A percentile compares a stretch with the other conserved stretches of the same genome.
phyloP scores from a whole-genome alignment of 2,797 vertebrate species.

The Molothrus aeneus region DNA sequence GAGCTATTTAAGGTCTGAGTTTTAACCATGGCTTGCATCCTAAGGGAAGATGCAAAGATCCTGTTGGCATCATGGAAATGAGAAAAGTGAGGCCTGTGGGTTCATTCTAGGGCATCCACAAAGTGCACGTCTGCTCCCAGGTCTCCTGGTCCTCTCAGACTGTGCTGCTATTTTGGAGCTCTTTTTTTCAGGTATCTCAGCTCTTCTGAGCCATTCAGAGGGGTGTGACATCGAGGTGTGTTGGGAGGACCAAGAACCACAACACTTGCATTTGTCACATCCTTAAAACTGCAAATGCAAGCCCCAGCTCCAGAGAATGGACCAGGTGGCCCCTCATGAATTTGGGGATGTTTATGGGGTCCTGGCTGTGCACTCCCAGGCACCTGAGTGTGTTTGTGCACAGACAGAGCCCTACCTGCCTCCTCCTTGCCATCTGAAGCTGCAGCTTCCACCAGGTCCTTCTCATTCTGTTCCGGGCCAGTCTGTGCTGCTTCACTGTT shows the following conservation, averaged over 20 bases:
- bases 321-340: neutral
- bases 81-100: neutral
- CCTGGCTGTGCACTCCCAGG: neutral
- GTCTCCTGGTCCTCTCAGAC: neutral
- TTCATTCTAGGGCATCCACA: neutral
- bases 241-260: neutral
- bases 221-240: neutral
- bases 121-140: neutral
- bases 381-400: fast-evolving
- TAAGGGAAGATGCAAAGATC: neutral
- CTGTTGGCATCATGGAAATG: neutral
- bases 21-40: neutral
- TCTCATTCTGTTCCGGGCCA: neutral
- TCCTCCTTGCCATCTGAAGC: neutral
- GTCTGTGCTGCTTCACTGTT: neutral
- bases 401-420: slow-evolving; percentile 8
- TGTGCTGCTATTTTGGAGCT: neutral
- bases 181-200: neutral
- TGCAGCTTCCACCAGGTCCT: neutral
- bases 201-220: neutral
- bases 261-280: neutral
- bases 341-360: neutral
- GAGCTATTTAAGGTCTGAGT: neutral
- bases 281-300: neutral
- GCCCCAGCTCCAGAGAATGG: neutral